A percentile compares a stretch with the other conserved stretches of the same genome.
Conservation (phyloP, 2,797 vertebrate genomes). For the Propithecus deckenii region DNA sequence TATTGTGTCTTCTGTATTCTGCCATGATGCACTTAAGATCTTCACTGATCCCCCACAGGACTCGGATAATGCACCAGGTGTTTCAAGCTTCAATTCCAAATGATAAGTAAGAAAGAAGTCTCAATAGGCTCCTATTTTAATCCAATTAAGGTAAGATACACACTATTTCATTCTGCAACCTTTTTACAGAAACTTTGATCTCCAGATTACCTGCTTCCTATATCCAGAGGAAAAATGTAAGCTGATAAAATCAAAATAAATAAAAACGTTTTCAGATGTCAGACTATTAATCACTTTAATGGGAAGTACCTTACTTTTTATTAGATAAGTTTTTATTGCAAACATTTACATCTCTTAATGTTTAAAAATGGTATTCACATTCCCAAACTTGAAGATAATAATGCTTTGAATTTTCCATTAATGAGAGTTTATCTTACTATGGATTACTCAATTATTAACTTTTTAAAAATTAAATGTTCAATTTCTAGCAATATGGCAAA, state of each 20-base stretch:
- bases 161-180: not conserved
- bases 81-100: not conserved
- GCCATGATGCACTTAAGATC: not conserved
- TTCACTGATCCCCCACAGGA: not conserved
- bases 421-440: not conserved
- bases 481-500: not conserved
- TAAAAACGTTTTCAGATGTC: not conserved
- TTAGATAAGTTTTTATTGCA: not conserved
- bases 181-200: not conserved
- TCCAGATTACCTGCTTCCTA: not conserved
- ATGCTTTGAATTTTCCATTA: not conserved
- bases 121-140: not conserved
- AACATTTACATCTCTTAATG: not conserved
- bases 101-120: not conserved
- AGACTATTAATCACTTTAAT: not conserved
- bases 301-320: not conserved
- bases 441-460: not conserved
- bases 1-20: not conserved
- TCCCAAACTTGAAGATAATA: not conserved
- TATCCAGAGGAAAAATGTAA: not conserved
- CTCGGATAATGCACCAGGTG: not conserved
- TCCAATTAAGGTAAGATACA: not conserved
- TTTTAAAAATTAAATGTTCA: constrained; percentile 15
- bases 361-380: not conserved
- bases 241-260: not conserved